These are phyloP conservation scores for Apodemia duryi DNA, from an alignment of 2,888 invertebrate genomes.

Conservation along the genomic window DNA sequence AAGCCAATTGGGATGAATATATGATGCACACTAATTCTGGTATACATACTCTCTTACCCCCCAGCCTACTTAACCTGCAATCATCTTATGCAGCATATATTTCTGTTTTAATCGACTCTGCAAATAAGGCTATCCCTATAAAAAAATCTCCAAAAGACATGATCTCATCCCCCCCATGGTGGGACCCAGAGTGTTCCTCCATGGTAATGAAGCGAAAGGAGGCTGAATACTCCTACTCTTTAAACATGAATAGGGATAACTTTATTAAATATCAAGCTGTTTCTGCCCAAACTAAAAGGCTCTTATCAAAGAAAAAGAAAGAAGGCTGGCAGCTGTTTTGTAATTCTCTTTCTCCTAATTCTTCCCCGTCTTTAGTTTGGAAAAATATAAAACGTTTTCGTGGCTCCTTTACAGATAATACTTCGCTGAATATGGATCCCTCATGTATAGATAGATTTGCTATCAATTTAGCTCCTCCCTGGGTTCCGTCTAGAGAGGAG, in stretches of 20 bases:
- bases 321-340: background rate
- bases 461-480: background rate
- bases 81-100: background rate
- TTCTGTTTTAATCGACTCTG: background rate
- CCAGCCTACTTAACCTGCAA: background rate
- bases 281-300: background rate
- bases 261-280: background rate
- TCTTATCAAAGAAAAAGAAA: background rate
- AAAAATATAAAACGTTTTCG: background rate
- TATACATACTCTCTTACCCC: background rate
- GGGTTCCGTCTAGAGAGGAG: background rate
- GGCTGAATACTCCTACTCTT: too few species aligned
- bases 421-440: too few species aligned
- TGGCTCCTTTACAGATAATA: background rate
- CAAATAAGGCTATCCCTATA: background rate
- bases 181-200: too few species aligned
- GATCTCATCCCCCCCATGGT: background rate
- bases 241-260: background rate
- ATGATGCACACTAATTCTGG: background rate
- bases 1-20: background rate
- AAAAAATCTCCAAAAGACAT: background rate
- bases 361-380: background rate
- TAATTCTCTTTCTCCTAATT: background rate
- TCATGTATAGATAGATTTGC: background rate
- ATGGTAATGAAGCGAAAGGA: too few species aligned